Conservation (phyloP, 2,797 vertebrate species). For the Craterocephalus amniculus region DNA sequence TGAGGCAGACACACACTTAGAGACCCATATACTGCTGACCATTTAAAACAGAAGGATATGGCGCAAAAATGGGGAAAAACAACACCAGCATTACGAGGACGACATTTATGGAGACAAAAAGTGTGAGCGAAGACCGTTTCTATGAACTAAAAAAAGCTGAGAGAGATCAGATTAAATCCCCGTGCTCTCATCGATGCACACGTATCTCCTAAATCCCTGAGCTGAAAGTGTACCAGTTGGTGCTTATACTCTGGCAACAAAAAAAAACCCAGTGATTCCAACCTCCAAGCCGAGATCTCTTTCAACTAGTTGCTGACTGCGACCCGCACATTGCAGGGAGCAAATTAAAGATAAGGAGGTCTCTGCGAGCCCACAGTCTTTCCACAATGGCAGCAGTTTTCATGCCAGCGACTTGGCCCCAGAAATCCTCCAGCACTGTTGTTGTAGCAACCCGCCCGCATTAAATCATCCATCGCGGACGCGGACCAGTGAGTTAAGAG, state of each 20-base stretch:
- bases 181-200: neutral
- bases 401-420: conserved; percentile 27
- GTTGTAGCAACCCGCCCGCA: conserved; percentile 53
- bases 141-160: neutral
- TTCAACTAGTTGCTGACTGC: conserved; percentile 22
- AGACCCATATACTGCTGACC: neutral
- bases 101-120: neutral
- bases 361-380: conserved; percentile 12
- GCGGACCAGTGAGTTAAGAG: conserved; percentile 28
- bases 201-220: neutral
- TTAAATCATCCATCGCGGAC: conserved; percentile 46
- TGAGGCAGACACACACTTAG: neutral
- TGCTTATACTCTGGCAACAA: conserved; percentile 3
- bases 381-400: conserved; percentile 42
- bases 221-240: conserved; percentile 10
- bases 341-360: conserved; percentile 24
- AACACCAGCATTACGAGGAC: neutral
- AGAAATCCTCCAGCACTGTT: conserved; percentile 36
- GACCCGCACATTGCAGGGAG: conserved; percentile 13
- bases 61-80: neutral
- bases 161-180: conserved; percentile 28
- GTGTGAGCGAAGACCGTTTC: neutral
- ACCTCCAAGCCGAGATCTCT: conserved; percentile 11
- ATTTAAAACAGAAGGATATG: conserved; percentile 9
- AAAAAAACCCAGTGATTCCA: neutral